These are phyloP conservation scores for Xylocopa sonorina DNA, from an alignment of 1,140 invertebrate genomes.

Conservation along the genomic window DNA sequence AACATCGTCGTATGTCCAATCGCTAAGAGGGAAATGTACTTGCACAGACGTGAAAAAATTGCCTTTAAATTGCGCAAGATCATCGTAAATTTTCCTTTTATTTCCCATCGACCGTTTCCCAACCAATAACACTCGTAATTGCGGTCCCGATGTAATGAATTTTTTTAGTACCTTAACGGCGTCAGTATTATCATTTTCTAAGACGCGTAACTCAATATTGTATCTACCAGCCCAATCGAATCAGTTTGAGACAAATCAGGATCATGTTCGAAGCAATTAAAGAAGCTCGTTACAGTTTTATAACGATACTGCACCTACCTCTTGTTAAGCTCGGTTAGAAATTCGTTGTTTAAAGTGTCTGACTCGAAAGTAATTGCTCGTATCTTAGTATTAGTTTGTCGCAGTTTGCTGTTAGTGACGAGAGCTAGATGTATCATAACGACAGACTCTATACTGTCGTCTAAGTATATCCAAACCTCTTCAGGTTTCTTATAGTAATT, in stretches of 20 bases:
- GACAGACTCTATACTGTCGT: conserved; percentile 64
- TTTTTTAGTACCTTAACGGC: conserved; percentile 27
- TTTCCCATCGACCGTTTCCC: conserved; percentile 23
- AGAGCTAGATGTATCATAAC: conserved; percentile 63
- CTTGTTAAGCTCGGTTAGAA: conserved; percentile 48
- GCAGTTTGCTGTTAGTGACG: conserved; percentile 10
- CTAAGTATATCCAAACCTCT: conserved; percentile 64
- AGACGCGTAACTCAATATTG: conserved; percentile 43
- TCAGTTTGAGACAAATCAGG: not conserved
- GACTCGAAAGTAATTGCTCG: conserved; percentile 38
- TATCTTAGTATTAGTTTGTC: conserved; percentile 19
- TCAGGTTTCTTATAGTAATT: conserved; percentile 63
- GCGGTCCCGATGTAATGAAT: conserved; percentile 48
- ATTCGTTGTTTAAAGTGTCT: conserved; percentile 37
- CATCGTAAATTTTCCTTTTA: conserved; percentile 10
- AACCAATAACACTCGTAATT: conserved; percentile 66
- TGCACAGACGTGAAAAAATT: conserved; percentile 5
- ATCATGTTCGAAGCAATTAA: no score
- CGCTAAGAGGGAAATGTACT: conserved; percentile 58
- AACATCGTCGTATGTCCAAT: conserved; percentile 61
- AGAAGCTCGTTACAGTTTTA: not conserved
- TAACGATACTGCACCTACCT: conserved; percentile 42
- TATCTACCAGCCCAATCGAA: conserved; percentile 59
- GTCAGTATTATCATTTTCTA: conserved; percentile 7
- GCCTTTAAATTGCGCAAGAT: not conserved